Percentiles rank a stretch among this genome's conserved stretches.
phyloP scores from a whole-genome alignment of 2,113 vertebrate species.

The Microcebus ravelobensis region DNA sequence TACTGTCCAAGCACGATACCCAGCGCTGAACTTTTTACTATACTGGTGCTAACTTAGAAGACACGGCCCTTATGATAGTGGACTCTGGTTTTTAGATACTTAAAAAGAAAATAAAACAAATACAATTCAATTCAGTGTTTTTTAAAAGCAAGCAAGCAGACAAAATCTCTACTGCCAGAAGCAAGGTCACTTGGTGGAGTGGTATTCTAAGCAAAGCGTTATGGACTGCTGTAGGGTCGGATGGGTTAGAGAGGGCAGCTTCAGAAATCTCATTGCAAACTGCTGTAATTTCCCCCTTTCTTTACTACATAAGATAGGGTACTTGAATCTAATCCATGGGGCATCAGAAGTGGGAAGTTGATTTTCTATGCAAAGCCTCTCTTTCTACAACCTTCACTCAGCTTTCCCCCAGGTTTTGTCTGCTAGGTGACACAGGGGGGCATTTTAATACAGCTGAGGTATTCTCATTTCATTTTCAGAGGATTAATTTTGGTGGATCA shows the following conservation, averaged over 20 bases:
- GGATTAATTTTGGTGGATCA: slow-evolving; percentile 29
- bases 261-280: not conserved
- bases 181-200: not conserved
- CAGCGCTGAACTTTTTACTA: slow-evolving; percentile 50
- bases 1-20: slow-evolving; percentile 44
- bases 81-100: slow-evolving; percentile 38
- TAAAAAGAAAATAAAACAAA: slow-evolving; percentile 27
- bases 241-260: not conserved
- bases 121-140: not conserved
- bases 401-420: slow-evolving; percentile 14
- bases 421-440: not conserved
- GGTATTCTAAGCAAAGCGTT: not conserved
- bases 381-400: not conserved
- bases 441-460: slow-evolving; percentile 17
- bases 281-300: not conserved
- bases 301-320: not conserved
- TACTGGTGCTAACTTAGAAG: slow-evolving; percentile 46
- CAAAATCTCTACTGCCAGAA: not conserved
- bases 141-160: not conserved
- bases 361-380: slow-evolving; percentile 11
- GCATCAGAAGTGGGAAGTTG: not conserved
- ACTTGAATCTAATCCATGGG: not conserved
- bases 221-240: not conserved
- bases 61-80: not conserved
- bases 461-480: not conserved